These are phyloP conservation scores for Diarsia brunnea DNA, from an alignment of 2,888 invertebrate species.

Conservation along the genomic window DNA sequence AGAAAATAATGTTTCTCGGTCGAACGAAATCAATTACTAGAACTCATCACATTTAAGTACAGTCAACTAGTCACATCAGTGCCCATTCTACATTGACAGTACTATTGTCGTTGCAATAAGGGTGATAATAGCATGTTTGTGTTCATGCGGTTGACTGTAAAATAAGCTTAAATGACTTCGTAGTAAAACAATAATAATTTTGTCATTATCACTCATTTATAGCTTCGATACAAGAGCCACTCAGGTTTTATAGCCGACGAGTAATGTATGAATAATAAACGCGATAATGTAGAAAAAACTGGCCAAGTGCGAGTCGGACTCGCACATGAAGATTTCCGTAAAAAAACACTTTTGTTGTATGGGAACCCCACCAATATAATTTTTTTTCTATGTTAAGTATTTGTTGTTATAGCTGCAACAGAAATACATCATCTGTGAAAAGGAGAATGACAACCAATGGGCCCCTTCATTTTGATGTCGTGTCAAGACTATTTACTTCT, in stretches of 20 bases:
- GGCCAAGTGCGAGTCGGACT: no score
- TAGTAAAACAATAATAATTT: conserved; percentile 45
- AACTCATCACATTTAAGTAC: neutral
- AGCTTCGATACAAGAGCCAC: conserved; percentile 29
- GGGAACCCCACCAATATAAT: no score
- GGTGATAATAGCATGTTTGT: neutral
- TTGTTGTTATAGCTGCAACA: no score
- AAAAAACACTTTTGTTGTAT: no score
- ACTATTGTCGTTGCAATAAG: neutral
- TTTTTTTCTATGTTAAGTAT: no score
- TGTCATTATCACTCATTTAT: conserved; percentile 48
- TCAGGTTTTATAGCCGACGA: conserved; percentile 47
- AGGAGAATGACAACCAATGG: no score
- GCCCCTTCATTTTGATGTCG: no score
- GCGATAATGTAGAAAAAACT: conserved; percentile 47
- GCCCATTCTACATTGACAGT: neutral
- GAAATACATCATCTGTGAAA: no score
- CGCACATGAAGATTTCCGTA: no score
- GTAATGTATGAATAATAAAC: conserved; percentile 53
- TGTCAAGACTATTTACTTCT: no score
- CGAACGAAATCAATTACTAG: conserved; percentile 41
- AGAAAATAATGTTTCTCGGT: conserved; percentile 17
- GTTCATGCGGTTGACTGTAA: neutral
- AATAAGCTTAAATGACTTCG: conserved; percentile 20
- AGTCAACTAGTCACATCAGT: neutral